phyloP scores from a whole-genome alignment of 2,113 vertebrate genomes.

The Oreotrochilus melanogaster region DNA sequence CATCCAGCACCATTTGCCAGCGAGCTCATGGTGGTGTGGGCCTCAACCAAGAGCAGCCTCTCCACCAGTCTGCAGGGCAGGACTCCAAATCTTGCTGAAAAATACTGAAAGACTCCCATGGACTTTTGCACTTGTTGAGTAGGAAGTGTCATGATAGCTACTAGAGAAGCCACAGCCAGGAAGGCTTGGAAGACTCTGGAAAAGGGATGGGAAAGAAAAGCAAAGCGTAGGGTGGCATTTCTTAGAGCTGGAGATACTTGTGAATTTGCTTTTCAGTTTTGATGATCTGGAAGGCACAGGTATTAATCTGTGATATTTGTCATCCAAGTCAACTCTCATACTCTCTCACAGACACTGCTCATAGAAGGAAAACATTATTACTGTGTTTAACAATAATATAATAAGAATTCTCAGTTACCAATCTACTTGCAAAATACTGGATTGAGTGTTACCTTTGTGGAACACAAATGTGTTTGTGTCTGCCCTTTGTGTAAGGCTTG shows the following conservation, averaged over 20 bases:
- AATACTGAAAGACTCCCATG: not conserved
- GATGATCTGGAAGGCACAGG: not conserved
- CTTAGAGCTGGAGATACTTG: not conserved
- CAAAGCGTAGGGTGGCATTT: not conserved
- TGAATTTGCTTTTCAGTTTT: not conserved
- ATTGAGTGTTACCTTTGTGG: not conserved
- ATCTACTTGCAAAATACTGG: not conserved
- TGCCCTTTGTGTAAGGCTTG: not conserved
- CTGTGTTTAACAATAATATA: not conserved
- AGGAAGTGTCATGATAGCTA: not conserved
- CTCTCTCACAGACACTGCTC: not conserved
- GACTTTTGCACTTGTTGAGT: not conserved
- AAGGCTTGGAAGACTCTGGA: not conserved
- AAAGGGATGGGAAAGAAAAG: not conserved
- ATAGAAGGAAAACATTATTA: not conserved
- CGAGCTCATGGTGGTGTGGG: fast-evolving
- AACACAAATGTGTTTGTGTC: not conserved
- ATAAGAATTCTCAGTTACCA: not conserved
- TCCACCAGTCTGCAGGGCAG: not conserved
- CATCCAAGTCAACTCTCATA: not conserved
- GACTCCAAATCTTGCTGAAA: not conserved
- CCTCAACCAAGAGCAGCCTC: not conserved
- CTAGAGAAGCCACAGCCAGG: not conserved
- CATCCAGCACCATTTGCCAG: not conserved
- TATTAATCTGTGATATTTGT: not conserved